Conservation (phyloP, 2,113 vertebrate species). For the Dolichallabes microphthalmus region DNA sequence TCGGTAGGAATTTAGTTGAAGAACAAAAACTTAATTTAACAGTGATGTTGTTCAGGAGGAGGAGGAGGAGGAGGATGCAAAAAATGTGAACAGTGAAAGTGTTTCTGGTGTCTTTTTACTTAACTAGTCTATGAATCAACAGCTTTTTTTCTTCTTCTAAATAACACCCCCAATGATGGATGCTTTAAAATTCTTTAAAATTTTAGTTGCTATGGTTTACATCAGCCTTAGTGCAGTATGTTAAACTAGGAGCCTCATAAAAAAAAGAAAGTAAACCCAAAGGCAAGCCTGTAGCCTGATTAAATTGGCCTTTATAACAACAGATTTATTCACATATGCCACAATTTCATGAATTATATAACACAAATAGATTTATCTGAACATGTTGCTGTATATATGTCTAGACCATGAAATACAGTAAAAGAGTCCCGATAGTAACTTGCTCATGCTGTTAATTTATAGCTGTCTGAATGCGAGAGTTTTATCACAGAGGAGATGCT, state of each 20-base stretch:
- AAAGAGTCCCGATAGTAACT: not conserved
- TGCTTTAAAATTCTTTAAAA: not conserved
- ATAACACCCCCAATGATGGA: not conserved
- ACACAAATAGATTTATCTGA: not conserved
- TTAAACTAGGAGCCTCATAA: not conserved
- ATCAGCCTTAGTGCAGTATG: not conserved
- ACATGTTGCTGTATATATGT: not conserved
- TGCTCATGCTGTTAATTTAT: not conserved
- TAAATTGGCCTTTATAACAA: not conserved
- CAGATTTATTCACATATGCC: not conserved
- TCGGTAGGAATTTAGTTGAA: not conserved
- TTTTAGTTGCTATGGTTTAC: slow-evolving; percentile 4
- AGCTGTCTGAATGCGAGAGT: not conserved
- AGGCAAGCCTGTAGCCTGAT: not conserved
- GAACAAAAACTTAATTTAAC: not conserved
- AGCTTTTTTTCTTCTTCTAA: not conserved
- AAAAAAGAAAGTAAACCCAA: not conserved
- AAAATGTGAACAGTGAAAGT: not conserved
- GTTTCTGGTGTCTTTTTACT: not conserved
- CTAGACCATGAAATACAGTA: not conserved
- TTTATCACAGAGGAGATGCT: not conserved
- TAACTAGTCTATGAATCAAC: not conserved
- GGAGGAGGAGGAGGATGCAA: not conserved
- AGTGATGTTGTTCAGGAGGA: not conserved
- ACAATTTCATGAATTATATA: not conserved